Base-by-base conservation (phyloP, 2,113 vertebrate species). In the Ptilorrhoa leucosticta region DNA sequence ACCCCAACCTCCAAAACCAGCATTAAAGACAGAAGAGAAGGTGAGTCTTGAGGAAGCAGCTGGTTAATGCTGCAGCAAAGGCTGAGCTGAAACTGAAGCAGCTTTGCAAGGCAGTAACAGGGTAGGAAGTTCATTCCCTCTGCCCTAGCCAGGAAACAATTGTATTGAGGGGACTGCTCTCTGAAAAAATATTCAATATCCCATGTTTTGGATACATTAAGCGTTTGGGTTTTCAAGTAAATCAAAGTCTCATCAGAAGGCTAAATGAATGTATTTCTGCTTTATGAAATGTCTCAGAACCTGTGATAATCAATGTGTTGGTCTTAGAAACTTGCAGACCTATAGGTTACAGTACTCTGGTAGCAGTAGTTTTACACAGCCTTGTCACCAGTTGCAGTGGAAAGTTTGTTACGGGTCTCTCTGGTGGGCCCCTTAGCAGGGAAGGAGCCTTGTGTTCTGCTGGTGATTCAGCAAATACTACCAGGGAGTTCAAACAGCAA, bases 11-110 rank as follows among this genome's bases (percentile, higher is more conserved):
- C 97, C 99, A 71, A 99, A 99, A 96, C 99, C 99, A 76, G 99
- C 99, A 54, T 98, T 99, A 81, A 99, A 99, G 96, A 99, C 98
- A 9, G 99, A 99, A 56, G 99, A 99, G 96, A 99, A 99, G 98
- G 99, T 99, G 77, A 47, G 54, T 87, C 54, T 51, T 40, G 40
- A 76, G 92, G 35, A 56, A 30, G 40, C 24, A 4, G 4, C 42
- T 61, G 39, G 24, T 73, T 47, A 28, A 33, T 48, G 31, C 54
- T 88, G 21, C 35, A 76, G 80, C 47, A 68, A 22, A 58, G 39
- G 14, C 1, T 26, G 40, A 60, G 31, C 30, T 93, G 88, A 61
- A 70, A 44, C 22, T 9, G 13, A 6, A 57, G 50, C 65, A 71
- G 61, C 27, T 87, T 90, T 72, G 44, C 50, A 57, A 65, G 63